phyloP scores from a whole-genome alignment of 2,888 invertebrate genomes.

The Cephus runcator region DNA sequence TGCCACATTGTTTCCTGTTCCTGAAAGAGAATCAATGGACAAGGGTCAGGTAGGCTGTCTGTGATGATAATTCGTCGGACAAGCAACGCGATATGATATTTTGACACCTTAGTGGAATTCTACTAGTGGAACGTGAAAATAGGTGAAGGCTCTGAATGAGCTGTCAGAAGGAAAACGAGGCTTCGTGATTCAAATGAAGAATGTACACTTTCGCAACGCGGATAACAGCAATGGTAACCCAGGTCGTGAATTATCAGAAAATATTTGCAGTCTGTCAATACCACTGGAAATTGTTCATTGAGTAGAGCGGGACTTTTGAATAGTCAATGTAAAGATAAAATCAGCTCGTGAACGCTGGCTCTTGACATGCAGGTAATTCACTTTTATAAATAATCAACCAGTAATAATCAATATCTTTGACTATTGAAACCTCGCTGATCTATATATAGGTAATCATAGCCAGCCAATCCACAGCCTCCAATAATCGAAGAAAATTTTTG shows the following conservation, averaged over 20 bases:
- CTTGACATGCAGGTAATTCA: neutral
- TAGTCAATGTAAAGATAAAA: neutral
- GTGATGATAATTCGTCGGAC: neutral
- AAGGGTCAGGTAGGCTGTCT: neutral
- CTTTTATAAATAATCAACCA: too few relatives aligned
- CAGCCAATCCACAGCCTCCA: neutral
- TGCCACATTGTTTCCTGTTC: neutral
- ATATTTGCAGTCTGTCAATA: neutral
- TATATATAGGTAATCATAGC: neutral
- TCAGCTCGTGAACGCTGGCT: neutral
- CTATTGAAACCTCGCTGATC: neutral
- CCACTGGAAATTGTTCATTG: neutral
- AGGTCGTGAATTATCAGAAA: neutral
- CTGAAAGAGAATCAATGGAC: neutral
- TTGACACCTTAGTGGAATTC: neutral
- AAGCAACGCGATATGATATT: neutral
- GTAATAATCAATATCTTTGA: neutral
- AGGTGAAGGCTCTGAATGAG: neutral
- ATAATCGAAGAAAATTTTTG: neutral
- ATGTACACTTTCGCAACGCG: neutral
- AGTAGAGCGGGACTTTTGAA: neutral
- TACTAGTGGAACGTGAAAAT: neutral
- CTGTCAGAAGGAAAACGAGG: neutral
- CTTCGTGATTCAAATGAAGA: neutral
- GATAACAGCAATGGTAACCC: neutral